phyloP scores from a whole-genome alignment of 2,797 vertebrate species.

The Morus bassanus region DNA sequence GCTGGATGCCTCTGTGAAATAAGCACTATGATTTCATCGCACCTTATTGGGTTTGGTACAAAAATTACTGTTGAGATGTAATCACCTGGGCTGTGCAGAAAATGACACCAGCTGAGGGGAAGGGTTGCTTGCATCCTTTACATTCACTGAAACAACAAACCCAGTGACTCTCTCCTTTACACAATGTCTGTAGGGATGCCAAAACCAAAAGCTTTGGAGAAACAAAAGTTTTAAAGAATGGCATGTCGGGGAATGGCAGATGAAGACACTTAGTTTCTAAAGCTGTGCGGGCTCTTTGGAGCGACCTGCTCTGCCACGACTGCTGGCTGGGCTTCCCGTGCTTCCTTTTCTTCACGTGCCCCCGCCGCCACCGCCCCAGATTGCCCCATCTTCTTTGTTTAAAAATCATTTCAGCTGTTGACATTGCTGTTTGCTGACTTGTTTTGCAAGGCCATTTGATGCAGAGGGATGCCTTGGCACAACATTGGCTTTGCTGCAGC shows the following conservation, averaged over 20 bases:
- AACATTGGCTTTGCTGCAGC: background rate
- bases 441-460: background rate
- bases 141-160: background rate
- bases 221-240: background rate
- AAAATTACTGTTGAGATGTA: background rate
- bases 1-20: background rate
- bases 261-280: background rate
- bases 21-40: background rate
- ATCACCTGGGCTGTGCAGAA: background rate
- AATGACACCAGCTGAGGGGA: background rate
- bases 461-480: background rate
- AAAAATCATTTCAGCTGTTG: background rate
- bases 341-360: background rate
- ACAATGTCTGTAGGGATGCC: background rate
- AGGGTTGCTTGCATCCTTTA: background rate
- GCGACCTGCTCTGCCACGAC: background rate
- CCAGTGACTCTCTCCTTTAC: background rate
- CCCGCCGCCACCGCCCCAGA: rapidly evolving
- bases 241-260: background rate
- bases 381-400: background rate
- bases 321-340: rapidly evolving
- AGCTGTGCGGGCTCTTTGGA: background rate
- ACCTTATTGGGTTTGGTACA: background rate
- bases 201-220: background rate
- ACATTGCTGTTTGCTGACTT: background rate